A percentile compares a stretch with the other conserved stretches of the same genome.
Evolutionary conservation across 2,113 vertebrate genomes (phyloP).

Genomic region (Saccopteryx leptura): DNA sequence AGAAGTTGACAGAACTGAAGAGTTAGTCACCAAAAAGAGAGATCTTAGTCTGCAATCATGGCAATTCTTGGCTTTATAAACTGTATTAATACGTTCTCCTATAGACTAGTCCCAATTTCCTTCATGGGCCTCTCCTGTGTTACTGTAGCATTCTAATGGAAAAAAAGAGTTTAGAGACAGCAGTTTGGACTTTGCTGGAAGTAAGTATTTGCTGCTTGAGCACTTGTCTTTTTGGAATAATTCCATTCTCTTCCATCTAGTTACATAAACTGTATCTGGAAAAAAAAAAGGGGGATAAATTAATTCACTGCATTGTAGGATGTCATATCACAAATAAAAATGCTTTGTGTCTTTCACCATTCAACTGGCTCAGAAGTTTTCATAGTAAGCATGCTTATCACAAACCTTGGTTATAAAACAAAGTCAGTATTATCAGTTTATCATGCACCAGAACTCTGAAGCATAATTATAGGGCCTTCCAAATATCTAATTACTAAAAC

Average conservation of each 20-base stretch:
- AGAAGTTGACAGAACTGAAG: conserved; percentile 86
- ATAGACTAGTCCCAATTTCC: conserved; percentile 83
- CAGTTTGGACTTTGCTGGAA: conserved; percentile 91
- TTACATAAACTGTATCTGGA: conserved; percentile 99
- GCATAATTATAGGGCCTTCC: not conserved
- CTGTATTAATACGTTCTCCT: conserved; percentile 77
- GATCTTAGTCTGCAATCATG: conserved; percentile 83
- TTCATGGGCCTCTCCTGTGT: conserved; percentile 87
- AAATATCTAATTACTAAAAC: conserved; percentile 68
- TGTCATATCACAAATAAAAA: conserved; percentile 63
- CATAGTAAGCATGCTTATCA: conserved; percentile 57
- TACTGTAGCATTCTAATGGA: conserved; percentile 88
- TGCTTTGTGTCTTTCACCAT: conserved; percentile 26
- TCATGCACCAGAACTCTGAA: conserved; percentile 26
- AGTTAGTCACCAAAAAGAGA: conserved; percentile 88
- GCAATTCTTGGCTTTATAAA: conserved; percentile 86
- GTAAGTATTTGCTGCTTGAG: conserved; percentile 90
- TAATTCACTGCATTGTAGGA: conserved; percentile 67
- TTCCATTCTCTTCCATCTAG: conserved; percentile 89
- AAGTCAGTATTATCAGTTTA: conserved; percentile 48
- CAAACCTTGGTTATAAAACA: conserved; percentile 56
- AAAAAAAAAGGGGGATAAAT: conserved; percentile 77
- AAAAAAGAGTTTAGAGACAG: conserved; percentile 89
- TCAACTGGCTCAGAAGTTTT: conserved; percentile 53
- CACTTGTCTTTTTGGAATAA: conserved; percentile 88